Conservation (phyloP, 2,888 invertebrate species). For the Terebella lapidaria region DNA sequence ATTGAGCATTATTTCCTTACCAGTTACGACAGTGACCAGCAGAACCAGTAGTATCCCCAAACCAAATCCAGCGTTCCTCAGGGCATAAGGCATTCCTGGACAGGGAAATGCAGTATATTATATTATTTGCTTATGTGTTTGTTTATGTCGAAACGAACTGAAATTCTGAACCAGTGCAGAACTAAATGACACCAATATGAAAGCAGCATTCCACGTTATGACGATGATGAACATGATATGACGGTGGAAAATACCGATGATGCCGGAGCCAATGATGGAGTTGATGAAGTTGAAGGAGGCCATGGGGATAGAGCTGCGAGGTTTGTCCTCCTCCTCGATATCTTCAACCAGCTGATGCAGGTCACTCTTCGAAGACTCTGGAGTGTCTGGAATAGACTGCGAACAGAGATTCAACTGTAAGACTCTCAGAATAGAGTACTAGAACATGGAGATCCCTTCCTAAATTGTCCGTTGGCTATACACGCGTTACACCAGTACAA, state of each 20-base stretch:
- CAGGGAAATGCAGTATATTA: neutral
- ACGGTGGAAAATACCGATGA: conserved; percentile 65
- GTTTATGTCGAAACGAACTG: no score
- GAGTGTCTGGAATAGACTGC: conserved; percentile 23
- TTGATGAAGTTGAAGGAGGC: conserved; percentile 84
- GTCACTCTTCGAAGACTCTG: conserved; percentile 24
- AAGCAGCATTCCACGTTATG: no score
- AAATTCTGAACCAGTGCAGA: no score
- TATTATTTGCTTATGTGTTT: no score
- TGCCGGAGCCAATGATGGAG: conserved; percentile 80
- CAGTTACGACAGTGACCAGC: conserved; percentile 68
- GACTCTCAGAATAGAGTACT: no score
- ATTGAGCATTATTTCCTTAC: conserved; percentile 31
- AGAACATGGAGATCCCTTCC: no score
- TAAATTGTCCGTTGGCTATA: no score
- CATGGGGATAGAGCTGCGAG: conserved; percentile 63
- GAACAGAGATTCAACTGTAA: no score
- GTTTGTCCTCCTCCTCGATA: conserved; percentile 10
- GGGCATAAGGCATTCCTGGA: conserved; percentile 60
- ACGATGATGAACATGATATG: no score
- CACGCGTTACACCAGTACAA: no score
- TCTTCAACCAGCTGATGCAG: conserved; percentile 18
- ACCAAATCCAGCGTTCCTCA: conserved; percentile 75
- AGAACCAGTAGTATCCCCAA: conserved; percentile 67
- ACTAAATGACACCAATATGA: no score